Evolutionary conservation across 2,797 vertebrate genomes (phyloP), one percentile per base, ranked within the genome.

Genomic region (Notolabrus celidotus): DNA sequence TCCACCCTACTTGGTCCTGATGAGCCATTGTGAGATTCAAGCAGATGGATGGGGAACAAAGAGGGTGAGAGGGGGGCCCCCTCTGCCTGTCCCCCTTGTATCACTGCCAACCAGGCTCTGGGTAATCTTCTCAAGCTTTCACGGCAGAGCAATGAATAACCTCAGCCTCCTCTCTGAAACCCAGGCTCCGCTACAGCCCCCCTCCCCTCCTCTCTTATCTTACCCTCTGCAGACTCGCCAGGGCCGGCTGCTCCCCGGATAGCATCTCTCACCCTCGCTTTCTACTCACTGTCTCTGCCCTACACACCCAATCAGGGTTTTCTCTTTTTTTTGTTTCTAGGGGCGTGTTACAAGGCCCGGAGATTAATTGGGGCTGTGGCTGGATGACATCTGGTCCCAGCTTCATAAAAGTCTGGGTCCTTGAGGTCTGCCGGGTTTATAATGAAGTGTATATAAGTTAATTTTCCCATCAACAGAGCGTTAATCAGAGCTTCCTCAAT

Each of bases 371-470:
- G 93, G 93, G 90, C 94, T 93, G 93, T 94, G 93, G 94, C 92
- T 93, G 93, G 89, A 90, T 94, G 94, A 92, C 92, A 93, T 94
- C 93, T 93, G 93, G 89, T 92, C 92, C 81, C 78, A 57, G 90
- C 87, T 86, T 91, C 89, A 92, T 92, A 92, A 92, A 93, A 91
- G 91, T 92, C 79, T 69, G 63, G 87, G 86, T 91, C 87, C 88
- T 91, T 66, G 81, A 91, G 91, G 91, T 89, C 84, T 88, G 84
- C 80, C 42, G 87, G 88, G 90, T 91, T 94, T 94, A 95, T 96
- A 96, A 97, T 97, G 95, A 96, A 96, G 95, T 95, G 94, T 92
- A 94, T 94, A 94, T 92, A 94, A 96, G 95, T 96, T 95, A 93
- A 96, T 96, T 96, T 96, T 94, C 95, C 93, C 94, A 93, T 94